These are phyloP conservation scores for Platypus cylindrus DNA, from an alignment of 2,888 invertebrate genomes.

Conservation along the genomic window DNA sequence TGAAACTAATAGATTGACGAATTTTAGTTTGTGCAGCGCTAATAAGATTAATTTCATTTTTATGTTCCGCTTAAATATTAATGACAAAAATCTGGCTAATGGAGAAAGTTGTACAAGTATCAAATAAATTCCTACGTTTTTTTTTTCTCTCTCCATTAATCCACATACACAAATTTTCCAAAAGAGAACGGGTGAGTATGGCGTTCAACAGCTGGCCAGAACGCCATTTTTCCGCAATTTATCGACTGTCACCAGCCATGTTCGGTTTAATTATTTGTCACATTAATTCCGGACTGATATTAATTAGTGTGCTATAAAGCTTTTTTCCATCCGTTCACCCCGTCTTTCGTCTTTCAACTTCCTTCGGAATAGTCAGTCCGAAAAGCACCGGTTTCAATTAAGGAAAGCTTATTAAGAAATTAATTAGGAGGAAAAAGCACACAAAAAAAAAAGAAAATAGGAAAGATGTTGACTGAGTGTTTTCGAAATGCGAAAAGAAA, in stretches of 20 bases:
- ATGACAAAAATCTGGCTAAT: too few species aligned
- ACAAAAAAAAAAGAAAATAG: too few species aligned
- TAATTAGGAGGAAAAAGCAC: conserved; percentile 7
- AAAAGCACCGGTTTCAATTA: conserved; percentile 7
- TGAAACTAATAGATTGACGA: too few species aligned
- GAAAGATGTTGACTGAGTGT: conserved; percentile 2
- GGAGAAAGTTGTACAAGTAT: too few species aligned
- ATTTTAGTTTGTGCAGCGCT: too few species aligned
- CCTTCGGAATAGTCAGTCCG: too few species aligned
- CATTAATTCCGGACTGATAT: conserved; percentile 14
- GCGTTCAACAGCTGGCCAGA: conserved; percentile 19
- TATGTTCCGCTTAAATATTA: too few species aligned
- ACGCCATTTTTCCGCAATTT: conserved; percentile 21
- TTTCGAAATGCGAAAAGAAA: conserved; percentile 1
- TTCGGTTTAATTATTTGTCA: conserved; percentile 15
- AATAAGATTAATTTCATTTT: too few species aligned
- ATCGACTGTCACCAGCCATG: conserved; percentile 20
- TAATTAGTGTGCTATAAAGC: conserved; percentile 7
- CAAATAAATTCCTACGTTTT: too few species aligned
- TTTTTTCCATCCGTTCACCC: neutral
- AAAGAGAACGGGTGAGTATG: too few species aligned
- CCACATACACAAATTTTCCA: too few species aligned
- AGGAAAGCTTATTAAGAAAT: conserved; percentile 8
- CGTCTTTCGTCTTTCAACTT: neutral
- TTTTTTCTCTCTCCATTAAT: too few species aligned